These are phyloP conservation scores for Luehdorfia chinensis DNA, from an alignment of 1,140 invertebrate genomes.

Conservation along the genomic window DNA sequence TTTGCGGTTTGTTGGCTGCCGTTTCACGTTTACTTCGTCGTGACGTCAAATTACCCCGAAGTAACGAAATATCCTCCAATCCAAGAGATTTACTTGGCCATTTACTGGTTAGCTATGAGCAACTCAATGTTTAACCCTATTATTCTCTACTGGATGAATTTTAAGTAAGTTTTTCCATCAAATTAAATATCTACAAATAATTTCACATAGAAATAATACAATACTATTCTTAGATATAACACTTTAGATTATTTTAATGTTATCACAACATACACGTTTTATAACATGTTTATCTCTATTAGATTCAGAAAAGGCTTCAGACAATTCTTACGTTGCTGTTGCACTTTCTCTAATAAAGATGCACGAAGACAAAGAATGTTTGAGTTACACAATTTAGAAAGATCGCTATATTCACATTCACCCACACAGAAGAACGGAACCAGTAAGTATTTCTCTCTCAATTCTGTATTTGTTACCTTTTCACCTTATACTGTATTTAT, in stretches of 20 bases:
- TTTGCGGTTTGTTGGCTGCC: constrained; percentile 96
- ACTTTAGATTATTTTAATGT: too few relatives aligned
- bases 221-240: too few relatives aligned
- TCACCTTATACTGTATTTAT: not conserved
- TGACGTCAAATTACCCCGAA: constrained; percentile 87
- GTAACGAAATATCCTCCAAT: constrained; percentile 86
- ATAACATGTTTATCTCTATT: too few relatives aligned
- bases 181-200: too few relatives aligned
- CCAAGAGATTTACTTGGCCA: constrained; percentile 93
- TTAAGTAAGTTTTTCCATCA: constrained; percentile 87
- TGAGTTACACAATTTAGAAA: constrained; percentile 48
- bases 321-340: constrained; percentile 90
- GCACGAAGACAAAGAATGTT: constrained; percentile 76
- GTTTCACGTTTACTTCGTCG: constrained; percentile 93
- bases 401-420: constrained; percentile 57
- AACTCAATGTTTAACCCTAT: constrained; percentile 97
- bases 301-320: constrained; percentile 94
- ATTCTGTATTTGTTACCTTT: not conserved
- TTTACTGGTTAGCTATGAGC: constrained; percentile 97
- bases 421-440: constrained; percentile 65
- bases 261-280: too few relatives aligned
- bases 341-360: constrained; percentile 82
- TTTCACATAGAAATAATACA: too few relatives aligned
- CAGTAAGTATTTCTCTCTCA: constrained; percentile 29
- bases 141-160: constrained; percentile 97